These are phyloP conservation scores for Alces alces DNA, from an alignment of 2,113 vertebrate genomes.

Conservation along the genomic window DNA sequence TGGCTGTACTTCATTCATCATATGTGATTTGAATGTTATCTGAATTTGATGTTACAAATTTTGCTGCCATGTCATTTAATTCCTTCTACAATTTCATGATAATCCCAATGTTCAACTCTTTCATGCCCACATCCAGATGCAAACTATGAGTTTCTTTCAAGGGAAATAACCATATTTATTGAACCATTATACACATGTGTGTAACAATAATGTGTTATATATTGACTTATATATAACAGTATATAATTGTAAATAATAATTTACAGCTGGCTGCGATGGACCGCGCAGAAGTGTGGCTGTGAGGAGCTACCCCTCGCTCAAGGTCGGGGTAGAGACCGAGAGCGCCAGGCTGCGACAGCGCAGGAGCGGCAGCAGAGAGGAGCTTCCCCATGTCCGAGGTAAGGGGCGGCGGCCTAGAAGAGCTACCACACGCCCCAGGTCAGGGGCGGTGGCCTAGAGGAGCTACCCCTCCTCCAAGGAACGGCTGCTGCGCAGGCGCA, in stretches of 20 bases:
- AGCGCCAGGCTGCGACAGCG: too few relatives aligned
- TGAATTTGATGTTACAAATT: not conserved
- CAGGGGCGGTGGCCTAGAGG: too few relatives aligned
- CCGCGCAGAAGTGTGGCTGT: too few relatives aligned
- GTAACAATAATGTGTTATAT: not conserved
- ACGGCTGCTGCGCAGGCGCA: fast-evolving
- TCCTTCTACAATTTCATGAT: not conserved
- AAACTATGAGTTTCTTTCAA: not conserved
- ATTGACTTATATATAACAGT: not conserved
- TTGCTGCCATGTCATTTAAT: not conserved
- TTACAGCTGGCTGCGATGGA: not conserved
- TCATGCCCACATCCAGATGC: not conserved
- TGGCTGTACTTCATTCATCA: not conserved
- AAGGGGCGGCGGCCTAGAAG: too few relatives aligned
- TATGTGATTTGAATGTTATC: not conserved
- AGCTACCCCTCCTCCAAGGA: too few relatives aligned
- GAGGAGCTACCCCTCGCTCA: too few relatives aligned
- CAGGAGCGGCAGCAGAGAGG: too few relatives aligned
- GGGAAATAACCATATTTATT: not conserved
- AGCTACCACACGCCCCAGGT: too few relatives aligned
- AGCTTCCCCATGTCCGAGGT: too few relatives aligned
- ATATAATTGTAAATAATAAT: not conserved
- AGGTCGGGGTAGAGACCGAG: too few relatives aligned
- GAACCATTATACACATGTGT: not conserved
- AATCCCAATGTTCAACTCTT: not conserved